Base-by-base conservation (phyloP, 2,797 vertebrate species). In the Antennarius maculatus region DNA sequence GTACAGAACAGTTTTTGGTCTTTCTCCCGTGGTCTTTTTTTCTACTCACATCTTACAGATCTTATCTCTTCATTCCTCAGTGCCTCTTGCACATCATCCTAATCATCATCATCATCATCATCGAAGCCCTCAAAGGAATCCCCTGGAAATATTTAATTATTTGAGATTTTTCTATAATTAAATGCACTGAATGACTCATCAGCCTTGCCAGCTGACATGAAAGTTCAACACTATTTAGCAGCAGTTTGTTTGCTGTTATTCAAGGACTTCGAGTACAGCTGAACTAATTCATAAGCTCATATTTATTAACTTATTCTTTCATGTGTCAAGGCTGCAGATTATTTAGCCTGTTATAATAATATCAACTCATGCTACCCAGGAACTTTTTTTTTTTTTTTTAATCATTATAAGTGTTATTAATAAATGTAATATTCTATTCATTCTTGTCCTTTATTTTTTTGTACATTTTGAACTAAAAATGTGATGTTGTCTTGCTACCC, bases 81-180 rank as follows among this genome's bases (percentile, higher is more conserved):
- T 66, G 5, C 34, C 51, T 68, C 7, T 39, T 31, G 29, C 45
- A 45, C 50, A 23, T 42, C 52, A 47, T 61, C n/a, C n/a, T n/a
- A n/a, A n/a, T n/a, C 41, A 10, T 45, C 58, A 63, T 53, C 42
- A 29, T 0, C 80, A 23, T 61, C 41, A 10, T 45, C 61, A 63
- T 53, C 42, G 27, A 1, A 80, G 17, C 60, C 68, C 71, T 79
- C 63, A 9, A 18, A 52, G 71, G 68, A 55, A 80, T 77, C 58
- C 63, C 69, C 60, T 43, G n/a, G 66, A 86, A 82, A 78, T 77
- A 54, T 76, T 79, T 80, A 80, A 85, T 83, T 88, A 69, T 82
- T 89, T 63, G 76, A 61, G 86, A 88, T 80, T 73, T 73, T 65
- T 70, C 66, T 65, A 66, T 46, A 82, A 60, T 54, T 52, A 71